Evolutionary conservation across 2,113 vertebrate species (phyloP).

Genomic region (Pachycephala philippinensis): DNA sequence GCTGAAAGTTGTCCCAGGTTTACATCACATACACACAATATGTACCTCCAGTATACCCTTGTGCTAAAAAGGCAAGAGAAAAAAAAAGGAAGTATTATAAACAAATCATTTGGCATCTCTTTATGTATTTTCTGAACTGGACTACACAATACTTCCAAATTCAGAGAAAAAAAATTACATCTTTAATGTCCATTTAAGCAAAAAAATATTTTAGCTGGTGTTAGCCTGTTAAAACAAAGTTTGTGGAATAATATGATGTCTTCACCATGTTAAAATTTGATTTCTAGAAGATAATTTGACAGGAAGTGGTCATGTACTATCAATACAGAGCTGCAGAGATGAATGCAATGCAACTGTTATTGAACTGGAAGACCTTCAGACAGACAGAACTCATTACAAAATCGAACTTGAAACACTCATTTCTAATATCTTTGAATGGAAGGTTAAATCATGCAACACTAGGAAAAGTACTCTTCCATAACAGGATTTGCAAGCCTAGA

Average conservation of each 20-base stretch:
- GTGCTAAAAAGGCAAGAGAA: neutral
- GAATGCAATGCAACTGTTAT: neutral
- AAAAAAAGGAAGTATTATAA: neutral
- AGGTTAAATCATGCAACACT: neutral
- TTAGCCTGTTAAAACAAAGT: neutral
- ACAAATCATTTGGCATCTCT: neutral
- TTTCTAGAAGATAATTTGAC: neutral
- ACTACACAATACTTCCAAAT: neutral
- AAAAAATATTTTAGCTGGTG: neutral
- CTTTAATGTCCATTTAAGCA: neutral
- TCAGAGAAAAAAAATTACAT: neutral
- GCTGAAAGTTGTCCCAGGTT: neutral
- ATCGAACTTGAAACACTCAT: neutral
- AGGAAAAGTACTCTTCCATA: neutral
- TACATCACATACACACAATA: neutral
- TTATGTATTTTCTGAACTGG: neutral
- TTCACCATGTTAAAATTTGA: neutral
- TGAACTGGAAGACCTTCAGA: neutral
- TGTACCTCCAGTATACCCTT: neutral
- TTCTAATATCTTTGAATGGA: neutral
- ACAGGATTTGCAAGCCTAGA: neutral
- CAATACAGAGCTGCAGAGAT: neutral
- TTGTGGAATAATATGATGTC: neutral
- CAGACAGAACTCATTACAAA: neutral
- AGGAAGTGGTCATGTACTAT: neutral